Evolutionary conservation across 2,888 invertebrate genomes (phyloP).

Genomic region (Nesidiocoris tenuis): DNA sequence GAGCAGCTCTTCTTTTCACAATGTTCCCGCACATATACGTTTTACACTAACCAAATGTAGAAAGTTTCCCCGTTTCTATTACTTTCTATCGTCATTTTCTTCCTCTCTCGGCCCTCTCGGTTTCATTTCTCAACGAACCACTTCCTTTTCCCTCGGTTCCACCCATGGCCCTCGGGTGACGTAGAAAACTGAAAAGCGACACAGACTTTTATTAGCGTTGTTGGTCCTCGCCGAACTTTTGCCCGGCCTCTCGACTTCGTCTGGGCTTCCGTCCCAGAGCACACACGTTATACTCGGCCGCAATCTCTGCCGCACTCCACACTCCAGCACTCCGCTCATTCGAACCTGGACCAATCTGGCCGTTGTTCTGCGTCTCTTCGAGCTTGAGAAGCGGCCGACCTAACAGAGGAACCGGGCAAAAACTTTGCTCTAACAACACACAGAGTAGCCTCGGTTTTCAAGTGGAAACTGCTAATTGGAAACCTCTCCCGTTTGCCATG

Average conservation of each 20-base stretch:
- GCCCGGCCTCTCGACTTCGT: conserved; percentile 18
- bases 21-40: not conserved
- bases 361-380: not conserved
- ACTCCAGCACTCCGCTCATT: conserved; percentile 5
- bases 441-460: conserved; percentile 28
- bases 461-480: conserved; percentile 42
- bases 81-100: not conserved
- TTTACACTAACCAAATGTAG: not conserved
- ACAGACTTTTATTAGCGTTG: conserved; percentile 40
- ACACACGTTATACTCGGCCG: conserved; percentile 30
- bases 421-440: conserved; percentile 39
- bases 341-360: not conserved
- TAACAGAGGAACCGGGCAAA: conserved; percentile 19
- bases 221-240: not conserved
- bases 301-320: conserved; percentile 30
- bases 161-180: not conserved
- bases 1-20: not conserved
- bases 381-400: not conserved
- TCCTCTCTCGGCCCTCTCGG: not conserved
- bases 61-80: not conserved
- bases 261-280: conserved; percentile 16
- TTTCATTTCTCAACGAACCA: not conserved
- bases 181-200: not conserved
- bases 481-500: conserved; percentile 3
- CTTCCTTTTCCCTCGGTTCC: not conserved